Conservation (phyloP, 2,797 vertebrate genomes). For the Erethizon dorsatum region DNA sequence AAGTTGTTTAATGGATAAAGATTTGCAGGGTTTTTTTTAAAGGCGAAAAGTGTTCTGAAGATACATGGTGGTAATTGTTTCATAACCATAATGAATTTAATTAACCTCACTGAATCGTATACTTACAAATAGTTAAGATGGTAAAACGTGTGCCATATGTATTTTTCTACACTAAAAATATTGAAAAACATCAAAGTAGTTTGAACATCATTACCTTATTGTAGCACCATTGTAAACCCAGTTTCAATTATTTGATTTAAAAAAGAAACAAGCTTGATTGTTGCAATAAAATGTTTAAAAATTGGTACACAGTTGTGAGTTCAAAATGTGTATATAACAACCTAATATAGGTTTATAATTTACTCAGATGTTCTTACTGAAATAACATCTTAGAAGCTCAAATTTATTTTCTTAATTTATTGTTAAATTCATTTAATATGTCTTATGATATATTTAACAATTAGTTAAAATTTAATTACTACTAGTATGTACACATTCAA, state of each 20-base stretch:
- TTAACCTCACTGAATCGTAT: not conserved
- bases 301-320: not conserved
- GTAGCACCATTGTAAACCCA: not conserved
- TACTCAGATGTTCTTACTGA: not conserved
- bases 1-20: not conserved
- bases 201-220: not conserved
- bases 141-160: not conserved
- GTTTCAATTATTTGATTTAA: not conserved
- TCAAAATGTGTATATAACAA: not conserved
- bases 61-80: not conserved
- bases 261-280: not conserved
- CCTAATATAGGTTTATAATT: not conserved
- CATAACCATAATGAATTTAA: not conserved
- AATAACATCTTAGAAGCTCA: not conserved
- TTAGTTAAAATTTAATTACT: not conserved
- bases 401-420: not conserved
- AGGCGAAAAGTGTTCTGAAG: not conserved
- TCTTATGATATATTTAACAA: not conserved
- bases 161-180: not conserved
- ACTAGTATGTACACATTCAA: not conserved
- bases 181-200: not conserved
- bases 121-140: not conserved
- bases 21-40: not conserved
- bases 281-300: not conserved
- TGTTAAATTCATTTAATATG: not conserved